A percentile compares a stretch with the other conserved stretches of the same genome.
Conservation (phyloP, 1,140 invertebrate genomes). For the Penaeus indicus region DNA sequence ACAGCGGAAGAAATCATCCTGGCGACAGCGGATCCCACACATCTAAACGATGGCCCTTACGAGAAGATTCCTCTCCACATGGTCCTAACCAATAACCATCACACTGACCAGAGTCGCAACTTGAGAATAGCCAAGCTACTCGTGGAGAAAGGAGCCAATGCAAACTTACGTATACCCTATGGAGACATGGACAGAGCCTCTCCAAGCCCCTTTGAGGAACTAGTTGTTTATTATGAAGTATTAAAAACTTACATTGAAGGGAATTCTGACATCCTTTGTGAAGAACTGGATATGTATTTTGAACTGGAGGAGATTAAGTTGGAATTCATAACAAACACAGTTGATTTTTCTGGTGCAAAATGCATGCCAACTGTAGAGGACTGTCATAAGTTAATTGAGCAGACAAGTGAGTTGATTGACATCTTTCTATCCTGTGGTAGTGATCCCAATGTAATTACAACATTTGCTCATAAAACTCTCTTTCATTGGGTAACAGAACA, state of each 20-base stretch:
- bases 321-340: slow-evolving; percentile 47
- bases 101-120: slow-evolving; percentile 24
- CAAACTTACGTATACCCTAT: slow-evolving; percentile 50
- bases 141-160: slow-evolving; percentile 50
- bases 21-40: slow-evolving; percentile 18
- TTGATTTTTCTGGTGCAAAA: slow-evolving; percentile 34
- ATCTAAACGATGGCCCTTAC: slow-evolving; percentile 51
- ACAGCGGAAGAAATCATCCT: slow-evolving; percentile 44
- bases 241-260: slow-evolving; percentile 41
- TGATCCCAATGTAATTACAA: slow-evolving; percentile 56
- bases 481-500: slow-evolving; percentile 60
- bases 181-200: slow-evolving; percentile 37
- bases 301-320: slow-evolving; percentile 38
- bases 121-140: slow-evolving; percentile 45
- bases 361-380: slow-evolving; percentile 22
- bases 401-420: slow-evolving; percentile 49
- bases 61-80: slow-evolving; percentile 52
- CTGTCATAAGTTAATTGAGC: slow-evolving; percentile 37
- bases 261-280: slow-evolving; percentile 33
- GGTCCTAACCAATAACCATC: slow-evolving; percentile 36
- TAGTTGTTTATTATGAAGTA: slow-evolving; percentile 54
- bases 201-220: slow-evolving; percentile 57
- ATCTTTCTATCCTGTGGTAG: slow-evolving; percentile 48
- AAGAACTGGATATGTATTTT: slow-evolving; percentile 50
- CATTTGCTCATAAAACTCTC: slow-evolving; percentile 54